These are phyloP conservation scores for Quiscalus mexicanus DNA, from an alignment of 2,113 vertebrate species.

Conservation along the genomic window DNA sequence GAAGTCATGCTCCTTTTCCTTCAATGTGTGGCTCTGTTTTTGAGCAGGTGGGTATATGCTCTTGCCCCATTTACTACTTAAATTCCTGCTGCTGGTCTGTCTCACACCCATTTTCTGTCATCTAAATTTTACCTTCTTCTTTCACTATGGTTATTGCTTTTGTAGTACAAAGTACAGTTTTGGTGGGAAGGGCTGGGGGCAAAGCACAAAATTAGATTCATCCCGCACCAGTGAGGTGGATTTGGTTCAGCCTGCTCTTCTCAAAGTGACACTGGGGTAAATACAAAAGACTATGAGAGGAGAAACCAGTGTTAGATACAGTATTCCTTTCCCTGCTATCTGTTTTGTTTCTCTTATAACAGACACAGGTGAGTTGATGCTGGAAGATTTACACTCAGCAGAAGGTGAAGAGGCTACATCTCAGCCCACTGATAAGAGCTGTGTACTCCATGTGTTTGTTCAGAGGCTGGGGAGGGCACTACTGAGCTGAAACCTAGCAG, in stretches of 20 bases:
- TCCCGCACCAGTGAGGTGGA: background rate
- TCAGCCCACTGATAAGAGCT: no score
- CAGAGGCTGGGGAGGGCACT: background rate
- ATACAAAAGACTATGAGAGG: background rate
- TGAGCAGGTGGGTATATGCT: background rate
- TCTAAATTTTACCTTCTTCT: background rate
- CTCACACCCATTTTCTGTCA: background rate
- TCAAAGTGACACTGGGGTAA: background rate
- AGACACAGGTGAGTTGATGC: background rate
- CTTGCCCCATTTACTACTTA: background rate
- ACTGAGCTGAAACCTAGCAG: background rate
- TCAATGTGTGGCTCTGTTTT: background rate
- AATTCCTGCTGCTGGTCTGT: background rate
- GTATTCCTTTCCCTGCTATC: background rate
- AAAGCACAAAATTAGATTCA: background rate
- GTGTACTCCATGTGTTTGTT: fast-evolving
- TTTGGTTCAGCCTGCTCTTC: background rate
- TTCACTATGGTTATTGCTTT: fast-evolving
- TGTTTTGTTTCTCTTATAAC: background rate
- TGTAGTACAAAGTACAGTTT: background rate
- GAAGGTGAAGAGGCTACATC: background rate
- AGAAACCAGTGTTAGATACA: background rate
- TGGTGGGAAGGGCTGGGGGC: background rate
- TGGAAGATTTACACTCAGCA: background rate
- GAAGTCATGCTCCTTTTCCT: background rate